These are phyloP conservation scores for Ceriagrion tenellum DNA, from an alignment of 2,888 invertebrate genomes.

Conservation along the genomic window DNA sequence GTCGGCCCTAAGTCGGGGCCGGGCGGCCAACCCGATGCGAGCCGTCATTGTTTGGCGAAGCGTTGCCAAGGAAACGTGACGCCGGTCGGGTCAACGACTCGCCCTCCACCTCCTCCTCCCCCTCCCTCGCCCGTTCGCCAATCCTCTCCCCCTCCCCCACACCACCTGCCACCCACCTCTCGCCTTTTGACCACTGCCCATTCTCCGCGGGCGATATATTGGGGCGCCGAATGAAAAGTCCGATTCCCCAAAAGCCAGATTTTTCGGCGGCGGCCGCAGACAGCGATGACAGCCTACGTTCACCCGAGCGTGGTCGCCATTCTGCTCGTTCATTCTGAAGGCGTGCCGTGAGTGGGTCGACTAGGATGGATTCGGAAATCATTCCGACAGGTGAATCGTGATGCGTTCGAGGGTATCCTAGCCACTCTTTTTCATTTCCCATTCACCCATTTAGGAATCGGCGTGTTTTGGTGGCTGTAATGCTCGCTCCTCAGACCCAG, in stretches of 20 bases:
- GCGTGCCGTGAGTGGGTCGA: background rate
- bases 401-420: background rate
- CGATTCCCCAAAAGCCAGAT: background rate
- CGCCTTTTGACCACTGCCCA: background rate
- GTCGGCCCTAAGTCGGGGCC: background rate
- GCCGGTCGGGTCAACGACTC: background rate
- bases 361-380: background rate
- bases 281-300: background rate
- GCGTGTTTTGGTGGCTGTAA: too few relatives aligned
- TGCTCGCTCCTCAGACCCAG: too few relatives aligned
- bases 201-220: background rate
- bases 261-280: background rate
- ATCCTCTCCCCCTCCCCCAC: background rate
- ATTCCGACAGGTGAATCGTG: background rate
- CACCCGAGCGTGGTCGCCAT: background rate
- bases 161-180: too few relatives aligned
- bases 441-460: too few relatives aligned
- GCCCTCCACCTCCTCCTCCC: background rate
- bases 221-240: background rate
- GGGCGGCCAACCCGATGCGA: background rate
- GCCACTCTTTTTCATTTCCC: background rate
- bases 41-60: slow-evolving; percentile 44
- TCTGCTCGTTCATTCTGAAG: background rate
- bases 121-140: background rate
- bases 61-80: slow-evolving; percentile 43